Conservation (phyloP, 2,113 vertebrate genomes). For the Oreocharis arfaki region DNA sequence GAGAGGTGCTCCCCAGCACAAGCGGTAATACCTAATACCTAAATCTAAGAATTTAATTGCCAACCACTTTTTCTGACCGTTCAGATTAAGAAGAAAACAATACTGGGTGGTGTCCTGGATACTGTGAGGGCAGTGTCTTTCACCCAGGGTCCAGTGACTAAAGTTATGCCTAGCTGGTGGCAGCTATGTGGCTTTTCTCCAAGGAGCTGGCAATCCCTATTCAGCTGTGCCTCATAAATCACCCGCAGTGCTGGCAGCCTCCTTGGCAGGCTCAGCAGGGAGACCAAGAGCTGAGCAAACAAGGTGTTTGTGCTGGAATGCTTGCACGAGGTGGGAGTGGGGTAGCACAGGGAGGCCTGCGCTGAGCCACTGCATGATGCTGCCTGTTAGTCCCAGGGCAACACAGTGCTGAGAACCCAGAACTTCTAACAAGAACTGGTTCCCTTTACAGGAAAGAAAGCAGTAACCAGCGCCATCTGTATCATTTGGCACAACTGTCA, state of each 20-base stretch:
- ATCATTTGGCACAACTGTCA: neutral
- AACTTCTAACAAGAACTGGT: neutral
- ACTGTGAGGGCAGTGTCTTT: neutral
- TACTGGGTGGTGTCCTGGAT: neutral
- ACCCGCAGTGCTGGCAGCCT: neutral
- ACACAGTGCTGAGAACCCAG: rapidly evolving
- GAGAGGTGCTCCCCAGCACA: neutral
- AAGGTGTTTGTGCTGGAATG: neutral
- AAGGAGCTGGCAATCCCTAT: neutral
- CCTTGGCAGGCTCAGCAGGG: neutral
- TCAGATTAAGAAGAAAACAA: neutral
- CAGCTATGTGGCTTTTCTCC: constrained; percentile 33
- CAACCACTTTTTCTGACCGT: neutral
- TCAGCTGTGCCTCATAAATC: constrained; percentile 14
- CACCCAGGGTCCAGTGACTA: neutral
- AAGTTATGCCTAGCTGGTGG: constrained; percentile 22
- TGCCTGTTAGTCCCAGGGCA: neutral
- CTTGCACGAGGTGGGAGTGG: neutral
- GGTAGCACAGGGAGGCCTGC: neutral
- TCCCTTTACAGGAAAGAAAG: neutral
- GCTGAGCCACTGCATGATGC: neutral
- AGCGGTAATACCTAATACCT: neutral
- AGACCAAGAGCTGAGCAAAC: neutral
- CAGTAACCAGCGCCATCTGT: neutral
- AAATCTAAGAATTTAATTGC: neutral